Evolutionary conservation across 2,797 vertebrate species (phyloP).

Genomic region (Uromys caudimaculatus): DNA sequence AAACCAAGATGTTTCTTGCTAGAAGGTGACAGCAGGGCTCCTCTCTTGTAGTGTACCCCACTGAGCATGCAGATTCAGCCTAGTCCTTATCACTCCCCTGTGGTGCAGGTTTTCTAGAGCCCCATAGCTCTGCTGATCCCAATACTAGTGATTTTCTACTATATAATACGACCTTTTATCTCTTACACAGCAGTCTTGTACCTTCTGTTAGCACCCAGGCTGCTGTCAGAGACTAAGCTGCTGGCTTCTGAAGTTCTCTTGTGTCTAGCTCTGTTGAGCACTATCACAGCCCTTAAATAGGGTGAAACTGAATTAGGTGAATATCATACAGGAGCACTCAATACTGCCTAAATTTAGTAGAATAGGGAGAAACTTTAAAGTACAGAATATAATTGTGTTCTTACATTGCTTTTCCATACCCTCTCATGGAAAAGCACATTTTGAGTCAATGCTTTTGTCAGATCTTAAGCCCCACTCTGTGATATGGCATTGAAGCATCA

Average conservation of each 20-base stretch:
- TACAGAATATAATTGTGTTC: not conserved
- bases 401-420: not conserved
- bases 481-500: too few relatives aligned
- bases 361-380: not conserved
- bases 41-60: not conserved
- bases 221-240: not conserved
- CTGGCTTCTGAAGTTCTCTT: not conserved
- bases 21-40: not conserved
- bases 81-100: not conserved
- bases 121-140: not conserved
- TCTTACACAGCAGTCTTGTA: not conserved
- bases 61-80: not conserved
- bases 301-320: conserved; percentile 34
- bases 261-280: not conserved
- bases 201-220: not conserved
- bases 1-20: not conserved
- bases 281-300: conserved; percentile 34
- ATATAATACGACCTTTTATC: not conserved
- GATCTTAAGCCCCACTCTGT: not conserved
- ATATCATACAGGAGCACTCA: not conserved
- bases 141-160: not conserved
- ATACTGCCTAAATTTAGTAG: conserved; percentile 44
- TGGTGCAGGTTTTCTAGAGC: not conserved
- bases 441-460: not conserved
- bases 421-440: not conserved